A percentile compares a stretch with the other conserved stretches of the same genome.
Conservation (phyloP, 2,113 vertebrate genomes). For the Albula goreensis region DNA sequence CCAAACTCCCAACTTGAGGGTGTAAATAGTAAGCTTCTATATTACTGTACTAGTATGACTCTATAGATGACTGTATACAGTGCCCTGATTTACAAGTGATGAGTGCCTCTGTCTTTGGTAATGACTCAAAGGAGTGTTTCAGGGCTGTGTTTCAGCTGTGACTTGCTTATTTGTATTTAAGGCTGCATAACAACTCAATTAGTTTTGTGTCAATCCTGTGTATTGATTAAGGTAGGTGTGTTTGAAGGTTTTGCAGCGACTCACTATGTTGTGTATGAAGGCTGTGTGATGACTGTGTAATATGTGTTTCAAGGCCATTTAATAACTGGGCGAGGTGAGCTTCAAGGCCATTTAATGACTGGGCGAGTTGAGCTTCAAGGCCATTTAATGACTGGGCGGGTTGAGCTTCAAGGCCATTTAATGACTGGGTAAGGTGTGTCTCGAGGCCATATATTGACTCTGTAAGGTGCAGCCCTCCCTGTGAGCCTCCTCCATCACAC, state of each 20-base stretch:
- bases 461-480: constrained; percentile 23
- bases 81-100: not conserved
- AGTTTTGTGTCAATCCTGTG: not conserved
- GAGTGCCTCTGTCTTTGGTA: constrained; percentile 17
- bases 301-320: not conserved
- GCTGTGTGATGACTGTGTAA: not conserved
- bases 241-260: not conserved
- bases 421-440: not conserved
- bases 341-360: constrained; percentile 7
- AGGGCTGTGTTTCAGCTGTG: constrained; percentile 5
- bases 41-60: too few species aligned
- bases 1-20: too few species aligned
- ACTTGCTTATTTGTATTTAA: constrained; percentile 30
- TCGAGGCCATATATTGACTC: constrained; percentile 27
- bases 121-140: not conserved
- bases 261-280: not conserved
- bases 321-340: constrained; percentile 35
- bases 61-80: too few species aligned
- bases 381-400: not conserved
- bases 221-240: not conserved
- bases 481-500: constrained; percentile 24
- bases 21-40: too few species aligned
- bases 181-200: not conserved
- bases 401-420: not conserved
- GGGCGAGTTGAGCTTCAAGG: not conserved